These are phyloP conservation scores for Nicator chloris DNA, from an alignment of 2,113 vertebrate genomes.

Conservation along the genomic window DNA sequence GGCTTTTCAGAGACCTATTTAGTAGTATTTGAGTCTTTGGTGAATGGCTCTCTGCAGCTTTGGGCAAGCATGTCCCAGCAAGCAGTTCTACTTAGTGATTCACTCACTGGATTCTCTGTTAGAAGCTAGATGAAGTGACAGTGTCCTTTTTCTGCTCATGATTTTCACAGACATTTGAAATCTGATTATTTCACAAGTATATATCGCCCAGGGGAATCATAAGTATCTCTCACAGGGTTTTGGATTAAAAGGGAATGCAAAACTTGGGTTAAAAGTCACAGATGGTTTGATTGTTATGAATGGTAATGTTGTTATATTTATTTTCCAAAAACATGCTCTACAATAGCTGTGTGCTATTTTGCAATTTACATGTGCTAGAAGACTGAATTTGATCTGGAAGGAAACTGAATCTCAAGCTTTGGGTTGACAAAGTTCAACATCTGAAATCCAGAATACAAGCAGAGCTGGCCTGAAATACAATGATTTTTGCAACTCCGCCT, in stretches of 20 bases:
- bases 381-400: neutral
- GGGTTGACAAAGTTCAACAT: neutral
- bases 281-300: neutral
- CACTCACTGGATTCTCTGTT: neutral
- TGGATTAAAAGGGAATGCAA: slow-evolving; percentile 10
- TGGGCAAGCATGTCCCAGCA: neutral
- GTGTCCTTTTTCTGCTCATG: neutral
- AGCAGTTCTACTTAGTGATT: slow-evolving; percentile 24
- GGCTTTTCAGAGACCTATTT: neutral
- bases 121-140: slow-evolving; percentile 41
- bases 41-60: neutral
- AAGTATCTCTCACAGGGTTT: slow-evolving; percentile 14
- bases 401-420: neutral
- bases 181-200: slow-evolving; percentile 22
- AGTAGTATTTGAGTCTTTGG: neutral
- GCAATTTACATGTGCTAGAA: neutral
- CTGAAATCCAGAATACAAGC: neutral
- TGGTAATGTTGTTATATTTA: neutral
- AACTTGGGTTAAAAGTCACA: neutral
- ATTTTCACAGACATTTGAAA: slow-evolving; percentile 44
- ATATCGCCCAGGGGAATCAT: neutral
- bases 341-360: neutral
- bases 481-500: neutral
- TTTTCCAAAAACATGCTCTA: slow-evolving; percentile 12
- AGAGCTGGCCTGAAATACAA: neutral